Evolutionary conservation across 2,888 invertebrate genomes (phyloP).

Genomic region (Amphipoea lucens): DNA sequence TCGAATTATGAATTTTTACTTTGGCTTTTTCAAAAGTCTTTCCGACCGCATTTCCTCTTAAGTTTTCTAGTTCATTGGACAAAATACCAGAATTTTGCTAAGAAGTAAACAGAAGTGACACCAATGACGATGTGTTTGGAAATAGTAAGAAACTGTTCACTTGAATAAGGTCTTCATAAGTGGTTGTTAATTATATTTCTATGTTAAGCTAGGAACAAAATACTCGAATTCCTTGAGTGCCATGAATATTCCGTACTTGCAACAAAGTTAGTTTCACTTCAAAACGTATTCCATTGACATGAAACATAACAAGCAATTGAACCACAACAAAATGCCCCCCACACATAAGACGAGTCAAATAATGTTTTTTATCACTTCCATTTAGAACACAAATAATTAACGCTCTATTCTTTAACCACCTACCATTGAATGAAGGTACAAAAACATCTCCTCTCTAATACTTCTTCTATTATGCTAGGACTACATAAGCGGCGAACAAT

Average conservation of each 20-base stretch:
- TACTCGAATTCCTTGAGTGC: slow-evolving; percentile 18
- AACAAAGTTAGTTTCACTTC: slow-evolving; percentile 12
- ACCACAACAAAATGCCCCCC: background rate
- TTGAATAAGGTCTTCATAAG: background rate
- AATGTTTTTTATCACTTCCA: background rate
- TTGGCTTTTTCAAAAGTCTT: too few relatives aligned
- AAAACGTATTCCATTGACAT: slow-evolving; percentile 2
- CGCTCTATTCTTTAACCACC: background rate
- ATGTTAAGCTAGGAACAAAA: slow-evolving; percentile 19
- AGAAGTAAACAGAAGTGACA: background rate
- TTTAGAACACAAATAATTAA: background rate
- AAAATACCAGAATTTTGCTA: slow-evolving; percentile 1
- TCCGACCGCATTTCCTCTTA: background rate
- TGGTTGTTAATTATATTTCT: background rate
- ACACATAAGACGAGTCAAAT: background rate
- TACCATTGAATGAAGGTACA: background rate
- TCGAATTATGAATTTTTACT: too few relatives aligned
- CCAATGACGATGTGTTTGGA: background rate
- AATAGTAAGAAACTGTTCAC: background rate
- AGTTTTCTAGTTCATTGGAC: slow-evolving; percentile 31
- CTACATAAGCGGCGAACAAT: background rate
- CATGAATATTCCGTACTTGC: slow-evolving; percentile 9
- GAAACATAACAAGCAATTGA: slow-evolving; percentile 2
- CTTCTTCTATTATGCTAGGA: background rate
- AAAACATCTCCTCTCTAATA: background rate